A percentile compares a stretch with the other conserved stretches of the same genome.
phyloP scores from a whole-genome alignment of 2,113 vertebrate genomes.

The Lathamus discolor region DNA sequence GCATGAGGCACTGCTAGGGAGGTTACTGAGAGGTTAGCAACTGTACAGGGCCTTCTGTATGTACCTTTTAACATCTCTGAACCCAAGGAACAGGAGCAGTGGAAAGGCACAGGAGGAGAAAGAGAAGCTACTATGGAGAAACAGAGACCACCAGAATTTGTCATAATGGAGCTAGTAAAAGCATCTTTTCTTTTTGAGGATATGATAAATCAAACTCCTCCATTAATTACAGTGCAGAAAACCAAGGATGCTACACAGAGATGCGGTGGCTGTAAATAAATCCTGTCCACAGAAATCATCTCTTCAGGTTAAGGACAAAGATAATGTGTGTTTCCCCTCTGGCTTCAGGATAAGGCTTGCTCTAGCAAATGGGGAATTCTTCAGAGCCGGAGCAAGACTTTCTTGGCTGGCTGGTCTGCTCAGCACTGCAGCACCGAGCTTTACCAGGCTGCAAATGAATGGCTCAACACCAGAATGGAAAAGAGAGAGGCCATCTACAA shows the following conservation, averaged over 20 bases:
- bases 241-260: conserved; percentile 9
- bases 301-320: not conserved
- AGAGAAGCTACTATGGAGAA: not conserved
- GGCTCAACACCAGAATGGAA: not conserved
- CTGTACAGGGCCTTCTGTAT: conserved; percentile 20
- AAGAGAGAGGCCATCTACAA: no score
- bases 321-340: not conserved
- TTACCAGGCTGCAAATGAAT: fast-evolving
- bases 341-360: not conserved
- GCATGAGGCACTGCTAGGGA: conserved; percentile 53
- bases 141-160: conserved; percentile 9
- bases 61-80: conserved; percentile 35
- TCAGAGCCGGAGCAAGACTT: not conserved
- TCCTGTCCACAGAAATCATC: not conserved
- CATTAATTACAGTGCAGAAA: conserved; percentile 38
- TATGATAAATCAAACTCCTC: not conserved
- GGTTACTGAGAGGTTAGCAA: conserved; percentile 71
- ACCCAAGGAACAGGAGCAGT: not conserved
- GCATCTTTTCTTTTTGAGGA: conserved; percentile 25
- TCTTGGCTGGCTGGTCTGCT: no score
- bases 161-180: conserved; percentile 15
- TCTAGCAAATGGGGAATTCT: not conserved
- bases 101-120: not conserved
- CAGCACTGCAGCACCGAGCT: not conserved
- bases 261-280: conserved; percentile 21